Evolutionary conservation across 53 echinoderm and acorn worm genomes (phyloP).

Genomic region (Holothuria leucospilota): DNA sequence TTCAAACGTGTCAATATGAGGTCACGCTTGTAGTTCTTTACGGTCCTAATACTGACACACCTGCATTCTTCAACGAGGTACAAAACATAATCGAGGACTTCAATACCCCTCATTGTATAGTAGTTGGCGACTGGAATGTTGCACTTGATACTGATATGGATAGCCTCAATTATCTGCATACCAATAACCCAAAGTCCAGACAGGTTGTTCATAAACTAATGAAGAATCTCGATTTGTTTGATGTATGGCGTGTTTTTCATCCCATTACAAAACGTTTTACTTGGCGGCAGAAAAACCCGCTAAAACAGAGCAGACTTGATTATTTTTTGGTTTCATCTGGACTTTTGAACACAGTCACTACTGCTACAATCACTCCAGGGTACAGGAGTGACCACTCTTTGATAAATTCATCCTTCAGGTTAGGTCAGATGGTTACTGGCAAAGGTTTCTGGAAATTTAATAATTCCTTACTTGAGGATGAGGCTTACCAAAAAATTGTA

Average conservation of each 20-base stretch:
- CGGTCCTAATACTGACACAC: conserved; percentile 19
- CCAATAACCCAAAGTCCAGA: too few species aligned
- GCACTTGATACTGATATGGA: not conserved
- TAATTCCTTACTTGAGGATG: not conserved
- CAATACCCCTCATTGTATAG: too few species aligned
- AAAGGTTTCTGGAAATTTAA: conserved; percentile 39
- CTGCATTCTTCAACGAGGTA: not conserved
- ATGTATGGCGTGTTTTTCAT: too few species aligned
- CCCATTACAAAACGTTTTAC: too few species aligned
- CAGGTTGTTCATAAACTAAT: conserved; percentile 1
- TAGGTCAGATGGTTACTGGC: not conserved
- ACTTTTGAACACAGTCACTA: not conserved
- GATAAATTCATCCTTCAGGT: not conserved
- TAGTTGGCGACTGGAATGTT: too few species aligned
- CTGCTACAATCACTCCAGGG: not conserved
- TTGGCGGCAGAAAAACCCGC: too few species aligned
- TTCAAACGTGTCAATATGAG: too few species aligned
- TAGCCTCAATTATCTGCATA: conserved; percentile 3
- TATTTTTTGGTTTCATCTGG: conserved; percentile 32
- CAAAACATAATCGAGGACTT: not conserved
- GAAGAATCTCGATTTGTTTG: conserved; percentile 1
- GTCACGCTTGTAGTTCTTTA: not conserved
- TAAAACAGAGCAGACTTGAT: not conserved
- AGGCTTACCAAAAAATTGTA: too few species aligned
- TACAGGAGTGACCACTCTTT: conserved; percentile 42